Conservation (phyloP, 2,888 invertebrate species). For the Leuctra nigra region DNA sequence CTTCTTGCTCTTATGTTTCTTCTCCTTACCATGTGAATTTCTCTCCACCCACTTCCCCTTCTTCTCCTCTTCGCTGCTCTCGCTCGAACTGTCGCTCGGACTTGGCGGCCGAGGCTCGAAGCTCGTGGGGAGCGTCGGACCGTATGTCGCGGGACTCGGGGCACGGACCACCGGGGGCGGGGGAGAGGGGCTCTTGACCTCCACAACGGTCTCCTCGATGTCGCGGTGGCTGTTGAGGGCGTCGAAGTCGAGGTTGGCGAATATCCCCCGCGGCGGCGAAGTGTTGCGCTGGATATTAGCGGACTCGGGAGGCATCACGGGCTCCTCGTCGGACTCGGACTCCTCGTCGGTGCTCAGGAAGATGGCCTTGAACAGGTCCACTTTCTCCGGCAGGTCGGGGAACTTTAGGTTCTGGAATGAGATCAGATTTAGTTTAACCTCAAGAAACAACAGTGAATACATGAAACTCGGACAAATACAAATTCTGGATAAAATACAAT, state of each 20-base stretch:
- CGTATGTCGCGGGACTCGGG: no score
- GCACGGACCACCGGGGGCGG: no score
- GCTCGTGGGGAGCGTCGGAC: not conserved
- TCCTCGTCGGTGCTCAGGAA: slow-evolving; percentile 71
- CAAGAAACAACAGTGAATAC: not conserved
- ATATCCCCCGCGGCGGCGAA: slow-evolving; percentile 66
- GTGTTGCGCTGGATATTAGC: slow-evolving; percentile 54
- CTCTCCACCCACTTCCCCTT: slow-evolving; percentile 21
- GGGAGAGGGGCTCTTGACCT: no score
- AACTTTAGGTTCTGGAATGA: slow-evolving; percentile 24
- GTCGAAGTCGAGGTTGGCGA: slow-evolving; percentile 58
- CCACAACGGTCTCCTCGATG: not conserved
- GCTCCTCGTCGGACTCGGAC: slow-evolving; percentile 49
- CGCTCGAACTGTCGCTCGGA: not conserved
- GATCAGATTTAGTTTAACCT: not conserved
- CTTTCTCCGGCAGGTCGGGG: slow-evolving; percentile 49
- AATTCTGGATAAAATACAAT: no score
- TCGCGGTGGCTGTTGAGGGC: slow-evolving; percentile 32
- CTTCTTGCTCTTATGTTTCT: slow-evolving; percentile 19
- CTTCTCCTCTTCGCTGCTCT: not conserved
- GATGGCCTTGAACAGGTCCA: slow-evolving; percentile 83
- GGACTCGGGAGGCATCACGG: slow-evolving; percentile 31
- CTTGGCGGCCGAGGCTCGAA: slow-evolving; percentile 21
- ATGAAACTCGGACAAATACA: not conserved
- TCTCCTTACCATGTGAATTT: not conserved